phyloP scores from a whole-genome alignment of 2,797 vertebrate species.

The Notamacropus eugenii region DNA sequence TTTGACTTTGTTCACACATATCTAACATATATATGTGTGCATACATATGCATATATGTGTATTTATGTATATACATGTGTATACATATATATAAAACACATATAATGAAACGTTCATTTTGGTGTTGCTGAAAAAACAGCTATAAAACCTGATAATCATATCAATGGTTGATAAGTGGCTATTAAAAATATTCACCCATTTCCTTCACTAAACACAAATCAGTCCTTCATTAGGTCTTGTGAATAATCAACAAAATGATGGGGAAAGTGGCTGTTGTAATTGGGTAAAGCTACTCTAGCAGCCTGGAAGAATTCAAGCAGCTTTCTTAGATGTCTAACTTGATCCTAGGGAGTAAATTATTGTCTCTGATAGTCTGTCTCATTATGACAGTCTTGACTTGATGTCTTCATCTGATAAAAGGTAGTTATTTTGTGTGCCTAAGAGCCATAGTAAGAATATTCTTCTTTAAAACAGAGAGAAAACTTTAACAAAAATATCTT shows the following conservation, averaged over 20 bases:
- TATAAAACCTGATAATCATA: constrained; percentile 8
- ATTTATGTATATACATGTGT: neutral
- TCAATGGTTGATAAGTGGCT: neutral
- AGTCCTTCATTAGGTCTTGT: constrained; percentile 23
- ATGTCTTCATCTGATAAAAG: constrained; percentile 59
- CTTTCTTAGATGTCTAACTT: constrained; percentile 56
- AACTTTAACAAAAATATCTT: constrained; percentile 45
- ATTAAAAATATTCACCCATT: neutral
- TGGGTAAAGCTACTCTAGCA: constrained; percentile 53
- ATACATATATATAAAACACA: neutral
- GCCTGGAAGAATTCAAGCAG: constrained; percentile 9
- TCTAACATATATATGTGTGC: neutral
- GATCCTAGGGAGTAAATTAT: constrained; percentile 25
- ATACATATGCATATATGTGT: neutral
- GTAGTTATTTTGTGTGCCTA: constrained; percentile 25
- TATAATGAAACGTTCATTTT: constrained; percentile 31
- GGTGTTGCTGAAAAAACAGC: constrained; percentile 19
- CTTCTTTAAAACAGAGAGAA: constrained; percentile 62
- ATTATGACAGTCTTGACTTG: constrained; percentile 10
- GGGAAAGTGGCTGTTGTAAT: constrained; percentile 8
- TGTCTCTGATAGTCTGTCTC: neutral
- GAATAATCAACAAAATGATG: neutral
- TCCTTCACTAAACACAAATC: constrained; percentile 9
- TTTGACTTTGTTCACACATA: neutral
- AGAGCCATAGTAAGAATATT: constrained; percentile 47